Conservation (phyloP, 2,888 invertebrate species). For the Agrilus biguttatus region DNA sequence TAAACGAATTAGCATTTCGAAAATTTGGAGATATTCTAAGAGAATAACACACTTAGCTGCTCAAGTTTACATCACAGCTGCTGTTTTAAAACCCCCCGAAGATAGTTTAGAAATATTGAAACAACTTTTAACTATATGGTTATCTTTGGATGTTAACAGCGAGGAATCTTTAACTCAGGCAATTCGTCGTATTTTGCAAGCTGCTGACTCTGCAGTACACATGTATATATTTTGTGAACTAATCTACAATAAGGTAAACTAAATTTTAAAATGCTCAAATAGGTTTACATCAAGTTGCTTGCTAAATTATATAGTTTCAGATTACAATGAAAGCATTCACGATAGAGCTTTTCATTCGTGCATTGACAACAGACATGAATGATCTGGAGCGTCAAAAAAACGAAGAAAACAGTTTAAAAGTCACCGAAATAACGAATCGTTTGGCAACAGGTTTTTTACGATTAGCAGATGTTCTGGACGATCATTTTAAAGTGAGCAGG, state of each 20-base stretch:
- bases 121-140: constrained; percentile 28
- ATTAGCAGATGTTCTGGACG: constrained; percentile 44
- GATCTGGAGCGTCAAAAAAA: constrained; percentile 52
- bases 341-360: constrained; percentile 58
- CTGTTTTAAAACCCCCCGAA: constrained; percentile 36
- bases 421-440: constrained; percentile 41
- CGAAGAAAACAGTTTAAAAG: constrained; percentile 13
- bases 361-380: constrained; percentile 63
- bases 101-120: constrained; percentile 21
- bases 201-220: constrained; percentile 50
- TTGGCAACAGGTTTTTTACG: constrained; percentile 48
- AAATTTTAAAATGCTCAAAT: constrained; percentile 3
- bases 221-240: constrained; percentile 51
- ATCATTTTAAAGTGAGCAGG: constrained; percentile 44
- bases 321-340: constrained; percentile 38
- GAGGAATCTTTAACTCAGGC: constrained; percentile 19
- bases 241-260: constrained; percentile 23
- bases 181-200: constrained; percentile 27
- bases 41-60: constrained; percentile 40
- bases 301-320: constrained; percentile 11
- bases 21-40: constrained; percentile 40
- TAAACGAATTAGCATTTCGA: constrained; percentile 34
- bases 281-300: neutral
- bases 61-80: constrained; percentile 39
- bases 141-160: constrained; percentile 20